phyloP scores from a whole-genome alignment of 2,888 invertebrate species.

The Conomelus anceps region DNA sequence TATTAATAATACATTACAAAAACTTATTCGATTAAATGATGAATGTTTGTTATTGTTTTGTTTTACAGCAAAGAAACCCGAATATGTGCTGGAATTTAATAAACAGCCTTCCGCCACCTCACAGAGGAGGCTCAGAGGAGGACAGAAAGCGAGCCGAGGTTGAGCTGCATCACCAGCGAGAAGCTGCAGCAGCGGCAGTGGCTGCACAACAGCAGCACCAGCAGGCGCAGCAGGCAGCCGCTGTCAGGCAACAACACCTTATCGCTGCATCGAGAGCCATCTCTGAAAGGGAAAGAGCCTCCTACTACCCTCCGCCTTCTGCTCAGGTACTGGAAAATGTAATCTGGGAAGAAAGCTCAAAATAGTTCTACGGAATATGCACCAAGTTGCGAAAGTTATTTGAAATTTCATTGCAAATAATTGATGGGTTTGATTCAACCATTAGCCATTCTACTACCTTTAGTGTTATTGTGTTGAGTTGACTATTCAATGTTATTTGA shows the following conservation, averaged over 20 bases:
- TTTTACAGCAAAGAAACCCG: slow-evolving; percentile 22
- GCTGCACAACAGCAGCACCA: slow-evolving; percentile 43
- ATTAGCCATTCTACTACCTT: too few relatives aligned
- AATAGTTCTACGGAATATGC: too few relatives aligned
- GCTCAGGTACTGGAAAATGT: background rate
- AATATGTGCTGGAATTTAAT: slow-evolving; percentile 39
- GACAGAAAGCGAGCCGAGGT: slow-evolving; percentile 24
- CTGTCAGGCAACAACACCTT: slow-evolving; percentile 9
- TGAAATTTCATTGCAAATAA: too few relatives aligned
- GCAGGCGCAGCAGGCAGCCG: slow-evolving; percentile 39
- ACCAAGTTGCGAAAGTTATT: too few relatives aligned
- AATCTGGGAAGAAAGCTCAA: too few relatives aligned
- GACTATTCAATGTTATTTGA: too few relatives aligned
- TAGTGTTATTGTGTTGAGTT: too few relatives aligned
- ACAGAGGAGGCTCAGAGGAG: slow-evolving; percentile 35
- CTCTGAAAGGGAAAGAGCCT: background rate
- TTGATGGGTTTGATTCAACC: too few relatives aligned
- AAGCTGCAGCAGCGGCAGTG: slow-evolving; percentile 34
- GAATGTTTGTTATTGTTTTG: slow-evolving; percentile 1
- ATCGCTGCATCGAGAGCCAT: background rate
- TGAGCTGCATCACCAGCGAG: slow-evolving; percentile 19
- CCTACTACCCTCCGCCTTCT: background rate
- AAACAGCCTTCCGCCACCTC: slow-evolving; percentile 39
- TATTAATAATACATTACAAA: too few relatives aligned
- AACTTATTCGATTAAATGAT: background rate